Evolutionary conservation across 2,888 invertebrate species (phyloP), one percentile per base, ranked within the genome.

Genomic region (Linnaemya vulpina): DNA sequence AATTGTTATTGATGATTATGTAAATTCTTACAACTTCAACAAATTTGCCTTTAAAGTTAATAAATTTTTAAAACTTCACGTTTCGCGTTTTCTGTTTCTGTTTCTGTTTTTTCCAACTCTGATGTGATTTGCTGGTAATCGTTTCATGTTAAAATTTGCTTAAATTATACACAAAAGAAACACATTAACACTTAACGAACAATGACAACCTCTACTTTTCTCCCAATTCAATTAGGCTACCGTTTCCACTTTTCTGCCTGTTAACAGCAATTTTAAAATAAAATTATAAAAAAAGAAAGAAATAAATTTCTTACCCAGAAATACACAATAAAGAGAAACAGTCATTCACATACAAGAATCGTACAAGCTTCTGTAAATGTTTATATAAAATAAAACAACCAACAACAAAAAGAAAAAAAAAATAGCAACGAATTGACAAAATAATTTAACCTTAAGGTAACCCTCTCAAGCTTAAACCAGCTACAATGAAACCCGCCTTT

Each of bases 361-460:
- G 49, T 40, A 77, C 76, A 62, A 81, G 77, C 81, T 84, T 74
- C 84, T 81, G 84, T 77, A 62, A 68, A 81, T 68, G 68, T 81
- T 62, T 63, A 53, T 71, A 67, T 65, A n/a, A 40, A 65, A 43
- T 62, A 65, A 51, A 25, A 60, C 35, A 60, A 60, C 9, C 55
- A 60, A 60, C 11, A 55, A 25, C 1, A 35, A 60, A n/a, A 35
- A 17, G 7, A 43, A 40, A 35, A 38, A 68, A 62, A 25, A 71
- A 84, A 78, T 75, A 71, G n/a, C 71, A 84, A 84, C 86, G 87
- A 87, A 87, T 87, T 87, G 87, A 87, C 87, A 87, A 87, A 82
- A 85, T 87, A 87, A 86, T 87, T 87, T 86, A 86, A 87, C 87
- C 87, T 83, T 75, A 71, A 75, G 65, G 71, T 86, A 87, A 86